These are phyloP conservation scores for Lapara coniferarum DNA, from an alignment of 2,888 invertebrate genomes.

Conservation along the genomic window DNA sequence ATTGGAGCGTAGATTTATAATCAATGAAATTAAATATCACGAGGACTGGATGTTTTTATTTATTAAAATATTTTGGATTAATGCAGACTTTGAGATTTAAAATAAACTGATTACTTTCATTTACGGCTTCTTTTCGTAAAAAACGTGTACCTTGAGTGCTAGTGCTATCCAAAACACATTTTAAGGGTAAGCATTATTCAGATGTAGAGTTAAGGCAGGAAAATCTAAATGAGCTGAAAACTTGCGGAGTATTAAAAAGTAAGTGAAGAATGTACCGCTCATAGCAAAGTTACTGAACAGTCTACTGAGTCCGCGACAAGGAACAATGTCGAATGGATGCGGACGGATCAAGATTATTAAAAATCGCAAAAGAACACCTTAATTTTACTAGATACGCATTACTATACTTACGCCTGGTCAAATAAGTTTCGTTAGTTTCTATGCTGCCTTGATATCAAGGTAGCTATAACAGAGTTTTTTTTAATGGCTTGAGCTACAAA, in stretches of 20 bases:
- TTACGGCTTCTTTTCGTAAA: no score
- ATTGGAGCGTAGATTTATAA: slow-evolving; percentile 19
- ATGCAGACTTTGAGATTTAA: neutral
- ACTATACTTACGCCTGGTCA: no score
- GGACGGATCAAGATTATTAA: slow-evolving; percentile 17
- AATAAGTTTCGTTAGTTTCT: no score
- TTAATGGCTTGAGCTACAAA: no score
- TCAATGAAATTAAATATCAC: neutral
- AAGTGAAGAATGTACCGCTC: slow-evolving; percentile 65
- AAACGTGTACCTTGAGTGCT: neutral
- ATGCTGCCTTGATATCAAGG: no score
- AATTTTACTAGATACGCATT: no score
- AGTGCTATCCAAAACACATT: no score
- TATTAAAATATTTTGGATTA: neutral
- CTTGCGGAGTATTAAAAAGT: slow-evolving; percentile 70
- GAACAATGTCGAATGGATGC: slow-evolving; percentile 43
- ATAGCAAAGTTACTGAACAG: slow-evolving; percentile 60
- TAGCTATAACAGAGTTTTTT: no score
- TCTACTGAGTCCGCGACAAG: slow-evolving; percentile 39
- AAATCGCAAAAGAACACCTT: no score
- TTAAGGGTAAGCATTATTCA: neutral
- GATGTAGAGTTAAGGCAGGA: slow-evolving; percentile 37
- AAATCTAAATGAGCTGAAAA: slow-evolving; percentile 71
- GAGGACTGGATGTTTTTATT: neutral
- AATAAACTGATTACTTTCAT: no score